Percentiles rank a stretch among this genome's conserved stretches.
Evolutionary conservation across 2,113 vertebrate genomes (phyloP).

Genomic region (Mobula hypostoma): DNA sequence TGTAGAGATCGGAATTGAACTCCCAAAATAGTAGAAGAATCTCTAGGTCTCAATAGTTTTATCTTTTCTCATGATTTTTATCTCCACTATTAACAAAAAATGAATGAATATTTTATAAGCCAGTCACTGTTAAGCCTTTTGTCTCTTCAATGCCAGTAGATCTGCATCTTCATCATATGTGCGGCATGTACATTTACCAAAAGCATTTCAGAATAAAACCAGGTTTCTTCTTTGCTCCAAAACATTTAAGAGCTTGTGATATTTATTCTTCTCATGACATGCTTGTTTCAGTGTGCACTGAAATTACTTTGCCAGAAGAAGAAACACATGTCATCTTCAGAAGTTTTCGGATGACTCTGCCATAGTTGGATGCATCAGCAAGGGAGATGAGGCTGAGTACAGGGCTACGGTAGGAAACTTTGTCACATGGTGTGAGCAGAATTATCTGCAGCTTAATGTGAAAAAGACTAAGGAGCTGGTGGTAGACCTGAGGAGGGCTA

Average conservation of each 20-base stretch:
- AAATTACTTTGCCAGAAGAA: not conserved
- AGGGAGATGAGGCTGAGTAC: too few relatives aligned
- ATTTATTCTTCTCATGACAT: not conserved
- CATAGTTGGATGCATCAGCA: too few relatives aligned
- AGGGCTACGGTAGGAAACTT: too few relatives aligned
- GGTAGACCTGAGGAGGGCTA: too few relatives aligned
- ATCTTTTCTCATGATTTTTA: not conserved
- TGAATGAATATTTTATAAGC: not conserved
- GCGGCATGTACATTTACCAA: not conserved
- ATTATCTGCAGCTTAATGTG: too few relatives aligned
- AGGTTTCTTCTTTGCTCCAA: not conserved
- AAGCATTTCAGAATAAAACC: not conserved
- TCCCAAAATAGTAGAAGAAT: not conserved
- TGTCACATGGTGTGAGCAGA: too few relatives aligned
- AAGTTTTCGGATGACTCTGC: too few relatives aligned
- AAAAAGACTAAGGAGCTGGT: too few relatives aligned
- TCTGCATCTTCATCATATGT: not conserved
- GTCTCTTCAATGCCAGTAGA: too few relatives aligned
- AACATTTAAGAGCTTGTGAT: not conserved
- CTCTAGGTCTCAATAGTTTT: not conserved
- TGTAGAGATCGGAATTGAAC: not conserved
- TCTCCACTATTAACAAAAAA: not conserved
- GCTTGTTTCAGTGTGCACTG: not conserved
- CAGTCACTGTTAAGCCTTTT: not conserved
- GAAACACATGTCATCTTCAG: not conserved